These are phyloP conservation scores for Microcebus griseorufus DNA, from an alignment of 2,113 vertebrate species.

Conservation along the genomic window DNA sequence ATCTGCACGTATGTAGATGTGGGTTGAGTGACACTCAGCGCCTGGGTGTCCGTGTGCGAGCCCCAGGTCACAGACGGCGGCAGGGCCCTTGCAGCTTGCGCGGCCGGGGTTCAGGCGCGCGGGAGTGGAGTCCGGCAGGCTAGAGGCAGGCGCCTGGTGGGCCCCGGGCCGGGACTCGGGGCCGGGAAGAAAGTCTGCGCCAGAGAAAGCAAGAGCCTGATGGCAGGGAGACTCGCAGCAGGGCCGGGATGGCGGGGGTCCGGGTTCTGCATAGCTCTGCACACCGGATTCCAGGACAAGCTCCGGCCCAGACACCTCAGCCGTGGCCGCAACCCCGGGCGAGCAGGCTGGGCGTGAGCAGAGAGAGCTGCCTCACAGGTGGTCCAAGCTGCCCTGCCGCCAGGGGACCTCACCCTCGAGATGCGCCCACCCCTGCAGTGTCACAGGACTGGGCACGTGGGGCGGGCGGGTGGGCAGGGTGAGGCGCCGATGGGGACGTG, in stretches of 20 bases:
- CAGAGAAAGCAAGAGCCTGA: not conserved
- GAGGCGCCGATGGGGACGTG: fast-evolving
- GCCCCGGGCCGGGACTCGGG: not conserved
- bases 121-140: fast-evolving
- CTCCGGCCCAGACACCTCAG: not conserved
- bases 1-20: fast-evolving
- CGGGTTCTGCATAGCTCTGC: not conserved
- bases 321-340: not conserved
- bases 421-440: fast-evolving
- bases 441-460: not conserved
- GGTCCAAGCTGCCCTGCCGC: not conserved
- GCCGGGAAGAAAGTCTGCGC: not conserved
- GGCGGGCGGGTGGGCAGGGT: not conserved
- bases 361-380: fast-evolving
- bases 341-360: not conserved
- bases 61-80: not conserved
- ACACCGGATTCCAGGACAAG: not conserved
- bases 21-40: not conserved
- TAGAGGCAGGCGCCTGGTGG: not conserved
- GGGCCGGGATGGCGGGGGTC: not conserved
- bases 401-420: not conserved
- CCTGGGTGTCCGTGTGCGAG: not conserved
- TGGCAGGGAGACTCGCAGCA: not conserved
- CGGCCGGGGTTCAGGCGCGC: not conserved
- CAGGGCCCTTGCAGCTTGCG: not conserved